Conservation (phyloP, 2,888 invertebrate genomes). For the Drosophila robusta region DNA sequence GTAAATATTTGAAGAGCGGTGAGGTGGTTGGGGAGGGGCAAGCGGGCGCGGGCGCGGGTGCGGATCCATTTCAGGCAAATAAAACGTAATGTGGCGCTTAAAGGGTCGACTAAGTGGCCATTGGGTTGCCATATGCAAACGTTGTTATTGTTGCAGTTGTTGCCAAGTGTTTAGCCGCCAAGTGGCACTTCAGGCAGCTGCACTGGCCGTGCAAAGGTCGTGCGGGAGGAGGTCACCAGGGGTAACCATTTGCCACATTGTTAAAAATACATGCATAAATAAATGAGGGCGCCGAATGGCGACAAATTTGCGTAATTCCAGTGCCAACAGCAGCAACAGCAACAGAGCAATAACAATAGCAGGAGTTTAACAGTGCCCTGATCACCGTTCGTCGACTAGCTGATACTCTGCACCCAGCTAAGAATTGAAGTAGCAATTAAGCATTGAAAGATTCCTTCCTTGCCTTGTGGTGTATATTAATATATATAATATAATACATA, state of each 20-base stretch:
- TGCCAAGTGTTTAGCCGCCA: constrained; percentile 51
- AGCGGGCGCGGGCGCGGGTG: background rate
- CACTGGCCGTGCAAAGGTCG: constrained; percentile 24
- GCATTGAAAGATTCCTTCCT: too few relatives aligned
- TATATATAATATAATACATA: too few relatives aligned
- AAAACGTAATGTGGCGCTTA: constrained; percentile 56
- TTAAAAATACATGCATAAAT: constrained; percentile 56
- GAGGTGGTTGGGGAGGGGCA: too few relatives aligned
- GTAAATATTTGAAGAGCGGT: constrained; percentile 13
- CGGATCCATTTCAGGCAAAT: constrained; percentile 38
- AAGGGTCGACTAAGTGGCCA: constrained; percentile 53
- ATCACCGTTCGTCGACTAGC: too few relatives aligned
- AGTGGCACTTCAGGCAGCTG: constrained; percentile 61
- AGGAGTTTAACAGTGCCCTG: background rate
- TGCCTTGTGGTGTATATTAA: too few relatives aligned
- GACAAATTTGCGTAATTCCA: constrained; percentile 39
- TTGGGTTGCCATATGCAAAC: constrained; percentile 50
- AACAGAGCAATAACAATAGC: background rate
- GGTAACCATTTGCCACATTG: constrained; percentile 58
- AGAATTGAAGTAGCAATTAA: too few relatives aligned
- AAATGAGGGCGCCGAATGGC: constrained; percentile 35
- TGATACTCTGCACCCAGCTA: too few relatives aligned
- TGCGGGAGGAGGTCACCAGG: background rate
- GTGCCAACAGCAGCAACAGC: constrained; percentile 14
- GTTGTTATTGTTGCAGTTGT: constrained; percentile 15